These are phyloP conservation scores for Phlogophora meticulosa DNA, from an alignment of 2,888 invertebrate genomes.

Conservation along the genomic window DNA sequence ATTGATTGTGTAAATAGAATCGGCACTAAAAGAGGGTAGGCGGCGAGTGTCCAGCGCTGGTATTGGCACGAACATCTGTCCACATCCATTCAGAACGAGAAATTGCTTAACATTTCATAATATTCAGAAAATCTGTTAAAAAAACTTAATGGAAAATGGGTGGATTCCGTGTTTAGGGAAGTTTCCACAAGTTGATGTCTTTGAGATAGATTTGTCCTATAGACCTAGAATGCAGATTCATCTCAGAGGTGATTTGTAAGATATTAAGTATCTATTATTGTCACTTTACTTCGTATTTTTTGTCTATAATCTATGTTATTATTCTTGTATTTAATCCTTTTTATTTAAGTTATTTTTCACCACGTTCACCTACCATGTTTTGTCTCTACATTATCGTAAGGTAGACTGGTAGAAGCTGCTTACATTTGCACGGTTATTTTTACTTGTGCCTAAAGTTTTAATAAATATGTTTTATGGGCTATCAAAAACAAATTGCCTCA, in stretches of 20 bases:
- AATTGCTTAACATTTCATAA: slow-evolving; percentile 8
- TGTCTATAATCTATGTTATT: too few species aligned
- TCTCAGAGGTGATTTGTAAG: too few species aligned
- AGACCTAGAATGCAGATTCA: too few species aligned
- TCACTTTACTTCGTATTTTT: too few species aligned
- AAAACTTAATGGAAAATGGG: background rate
- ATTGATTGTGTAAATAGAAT: slow-evolving; percentile 50
- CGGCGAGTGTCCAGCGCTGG: slow-evolving; percentile 17
- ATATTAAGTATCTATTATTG: too few species aligned
- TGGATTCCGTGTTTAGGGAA: background rate
- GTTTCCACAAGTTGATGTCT: background rate
- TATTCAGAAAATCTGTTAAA: background rate
- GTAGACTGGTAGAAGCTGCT: too few species aligned
- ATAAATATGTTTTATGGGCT: background rate
- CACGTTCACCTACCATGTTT: too few species aligned
- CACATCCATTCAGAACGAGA: background rate
- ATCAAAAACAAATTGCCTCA: background rate
- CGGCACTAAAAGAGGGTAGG: slow-evolving; percentile 14
- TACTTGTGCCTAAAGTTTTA: too few species aligned
- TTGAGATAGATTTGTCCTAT: too few species aligned
- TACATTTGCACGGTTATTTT: background rate
- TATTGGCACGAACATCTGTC: slow-evolving; percentile 12
- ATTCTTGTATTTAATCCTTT: too few species aligned
- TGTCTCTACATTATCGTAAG: too few species aligned
- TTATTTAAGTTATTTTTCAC: too few species aligned